Base-by-base conservation (phyloP, 1,140 invertebrate species). In the Aphelinus certus region DNA sequence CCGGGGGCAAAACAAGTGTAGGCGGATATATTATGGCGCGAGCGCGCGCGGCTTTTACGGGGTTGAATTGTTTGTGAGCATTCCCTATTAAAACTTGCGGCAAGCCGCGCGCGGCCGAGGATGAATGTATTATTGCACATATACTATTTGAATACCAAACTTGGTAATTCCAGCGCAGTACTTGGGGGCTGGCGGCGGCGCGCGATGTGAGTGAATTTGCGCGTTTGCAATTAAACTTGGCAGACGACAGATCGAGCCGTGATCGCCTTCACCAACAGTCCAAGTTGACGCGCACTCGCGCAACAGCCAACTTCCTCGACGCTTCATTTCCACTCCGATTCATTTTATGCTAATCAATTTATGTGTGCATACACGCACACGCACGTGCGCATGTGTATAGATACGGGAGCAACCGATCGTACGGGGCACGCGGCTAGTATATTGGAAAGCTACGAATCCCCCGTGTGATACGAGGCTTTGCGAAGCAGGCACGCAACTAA, bases 51-150 rank as follows among this genome's bases (percentile, higher is more conserved):
- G 57, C 26, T 26, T 26, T 0, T 26, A 26, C 26, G 26, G 26
- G 26, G 26, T 26, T 26, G 9, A 60, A 45, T 45, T 60, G 10
- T 60, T 60, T 26, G 58, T 60, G 58, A 60, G 58, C 58, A 60
- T 60, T 45, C 2, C 58, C 58, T 60, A 60, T 60, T 60, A 45
- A 60, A 60, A 60, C 58, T 60, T 56, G 55, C n/a, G 10, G 1
- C 57, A 26, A 42, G 3, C n/a, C 1, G 55, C 2, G 55, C 57
- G 2, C 6, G 57, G 51, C 7, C 9, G 56, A n/a, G 60, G 7
- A 62, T 62, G 61, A 63, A 63, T 63, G 46, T 63, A 63, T 60
- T 63, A 63, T 63, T 63, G 10, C 46, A 7, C 58, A 63, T 46
- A 47, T 63, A 63, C 60, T 46, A 47, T 45, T 63, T 48, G 46